These are phyloP conservation scores for Morpho achilles DNA, from an alignment of 2,888 invertebrate genomes.

Conservation along the genomic window DNA sequence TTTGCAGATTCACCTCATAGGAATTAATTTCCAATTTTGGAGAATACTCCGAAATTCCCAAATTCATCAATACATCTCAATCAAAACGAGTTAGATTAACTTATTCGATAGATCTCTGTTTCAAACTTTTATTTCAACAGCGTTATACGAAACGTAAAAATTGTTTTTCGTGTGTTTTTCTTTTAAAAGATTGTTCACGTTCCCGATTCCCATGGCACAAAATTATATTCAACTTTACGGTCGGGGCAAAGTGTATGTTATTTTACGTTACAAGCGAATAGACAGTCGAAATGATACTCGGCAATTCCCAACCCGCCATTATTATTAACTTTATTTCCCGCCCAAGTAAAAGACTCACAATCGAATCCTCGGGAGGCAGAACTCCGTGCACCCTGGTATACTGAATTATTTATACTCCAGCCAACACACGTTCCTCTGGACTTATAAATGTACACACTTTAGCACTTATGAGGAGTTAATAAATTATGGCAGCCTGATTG, in stretches of 20 bases:
- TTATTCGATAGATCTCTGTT: no score
- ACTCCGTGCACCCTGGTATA: constrained; percentile 35
- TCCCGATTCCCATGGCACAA: constrained; percentile 25
- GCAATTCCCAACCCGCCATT: constrained; percentile 28
- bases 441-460: constrained; percentile 71
- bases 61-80: no score
- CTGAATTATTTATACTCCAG: constrained; percentile 67
- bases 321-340: constrained; percentile 44
- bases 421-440: constrained; percentile 55
- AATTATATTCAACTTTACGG: constrained; percentile 31
- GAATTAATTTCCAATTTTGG: no score
- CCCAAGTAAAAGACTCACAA: constrained; percentile 45
- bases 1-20: no score
- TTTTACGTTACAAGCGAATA: constrained; percentile 28
- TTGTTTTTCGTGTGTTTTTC: constrained; percentile 17
- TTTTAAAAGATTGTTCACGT: constrained; percentile 26
- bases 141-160: constrained; percentile 17
- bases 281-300: constrained; percentile 28
- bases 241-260: constrained; percentile 26
- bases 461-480: constrained; percentile 75
- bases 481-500: constrained; percentile 69
- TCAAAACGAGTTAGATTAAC: no score
- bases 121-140: constrained; percentile 16
- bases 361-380: constrained; percentile 45
- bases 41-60: no score